These are phyloP conservation scores for Calonectris borealis DNA, from an alignment of 2,113 vertebrate species.

Conservation along the genomic window DNA sequence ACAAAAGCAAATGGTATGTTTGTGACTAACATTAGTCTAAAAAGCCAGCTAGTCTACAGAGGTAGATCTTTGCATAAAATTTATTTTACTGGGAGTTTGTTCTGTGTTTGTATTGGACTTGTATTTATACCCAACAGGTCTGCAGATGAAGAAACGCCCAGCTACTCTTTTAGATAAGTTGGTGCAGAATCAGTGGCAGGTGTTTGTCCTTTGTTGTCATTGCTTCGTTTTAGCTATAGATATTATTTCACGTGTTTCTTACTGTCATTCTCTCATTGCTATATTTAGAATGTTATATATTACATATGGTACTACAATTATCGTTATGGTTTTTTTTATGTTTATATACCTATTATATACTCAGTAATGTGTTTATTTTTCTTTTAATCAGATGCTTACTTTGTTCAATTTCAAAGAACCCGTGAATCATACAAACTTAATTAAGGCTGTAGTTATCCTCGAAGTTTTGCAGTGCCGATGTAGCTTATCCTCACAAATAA, in stretches of 20 bases:
- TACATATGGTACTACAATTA: background rate
- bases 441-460: background rate
- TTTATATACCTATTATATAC: background rate
- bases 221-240: background rate
- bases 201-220: background rate
- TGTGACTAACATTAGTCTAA: background rate
- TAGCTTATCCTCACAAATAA: background rate
- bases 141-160: background rate
- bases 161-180: background rate
- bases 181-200: background rate
- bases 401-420: background rate
- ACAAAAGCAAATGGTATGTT: background rate
- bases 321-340: background rate
- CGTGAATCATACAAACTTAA: rapidly evolving
- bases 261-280: rapidly evolving
- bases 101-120: background rate
- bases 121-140: background rate
- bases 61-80: background rate
- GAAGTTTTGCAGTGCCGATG: background rate
- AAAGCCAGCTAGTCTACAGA: background rate
- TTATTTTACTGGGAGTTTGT: background rate
- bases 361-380: background rate
- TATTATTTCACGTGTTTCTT: background rate
- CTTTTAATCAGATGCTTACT: background rate
- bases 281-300: background rate